phyloP scores from a whole-genome alignment of 2,113 vertebrate species.

The Nothocercus nigrocapillus region DNA sequence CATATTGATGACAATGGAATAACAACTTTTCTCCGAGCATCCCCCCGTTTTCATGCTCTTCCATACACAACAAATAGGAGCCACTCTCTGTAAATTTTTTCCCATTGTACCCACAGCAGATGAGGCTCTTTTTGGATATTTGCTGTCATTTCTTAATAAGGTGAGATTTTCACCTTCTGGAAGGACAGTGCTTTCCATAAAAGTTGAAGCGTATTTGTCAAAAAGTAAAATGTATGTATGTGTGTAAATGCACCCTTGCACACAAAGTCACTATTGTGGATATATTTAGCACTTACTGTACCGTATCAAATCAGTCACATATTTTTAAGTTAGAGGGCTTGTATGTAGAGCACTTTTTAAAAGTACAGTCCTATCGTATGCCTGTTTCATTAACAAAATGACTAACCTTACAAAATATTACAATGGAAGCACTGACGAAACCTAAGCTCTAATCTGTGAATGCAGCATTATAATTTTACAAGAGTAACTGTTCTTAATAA shows the following conservation, averaged over 20 bases:
- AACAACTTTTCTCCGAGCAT: background rate
- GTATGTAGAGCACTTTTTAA: background rate
- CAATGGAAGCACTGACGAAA: constrained; percentile 44
- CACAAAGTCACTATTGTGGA: rapidly evolving
- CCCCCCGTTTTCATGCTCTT: background rate
- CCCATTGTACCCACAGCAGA: background rate
- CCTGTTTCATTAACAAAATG: constrained; percentile 30
- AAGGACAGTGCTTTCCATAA: background rate
- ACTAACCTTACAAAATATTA: constrained; percentile 55
- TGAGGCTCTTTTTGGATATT: background rate
- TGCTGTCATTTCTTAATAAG: background rate
- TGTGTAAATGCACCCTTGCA: background rate
- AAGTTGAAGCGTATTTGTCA: background rate
- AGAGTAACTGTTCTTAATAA: constrained; percentile 50
- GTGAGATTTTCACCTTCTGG: background rate
- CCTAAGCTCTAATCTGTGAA: constrained; percentile 39
- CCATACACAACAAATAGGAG: background rate
- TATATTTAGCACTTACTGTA: background rate
- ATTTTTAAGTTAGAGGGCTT: background rate
- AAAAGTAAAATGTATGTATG: background rate
- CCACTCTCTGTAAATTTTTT: background rate
- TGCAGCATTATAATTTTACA: constrained; percentile 61
- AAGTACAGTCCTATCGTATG: background rate
- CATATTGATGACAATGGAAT: background rate
- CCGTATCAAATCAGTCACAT: background rate